phyloP scores from a whole-genome alignment of 2,888 invertebrate genomes.

The Lasioglossum calceatum region DNA sequence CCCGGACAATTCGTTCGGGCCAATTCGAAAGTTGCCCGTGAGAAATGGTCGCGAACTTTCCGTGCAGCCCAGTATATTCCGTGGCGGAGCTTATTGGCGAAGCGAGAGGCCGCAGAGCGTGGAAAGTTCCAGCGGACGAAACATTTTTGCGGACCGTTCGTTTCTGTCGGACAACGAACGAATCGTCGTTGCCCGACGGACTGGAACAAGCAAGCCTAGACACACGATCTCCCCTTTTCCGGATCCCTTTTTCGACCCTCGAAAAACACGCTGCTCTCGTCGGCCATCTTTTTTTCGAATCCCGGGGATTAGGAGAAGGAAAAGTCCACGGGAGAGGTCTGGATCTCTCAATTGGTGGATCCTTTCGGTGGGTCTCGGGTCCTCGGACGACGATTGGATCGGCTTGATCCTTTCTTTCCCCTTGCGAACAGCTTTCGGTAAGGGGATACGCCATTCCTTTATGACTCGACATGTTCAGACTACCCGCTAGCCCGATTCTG shows the following conservation, averaged over 20 bases:
- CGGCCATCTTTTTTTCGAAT: background rate
- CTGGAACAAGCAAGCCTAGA: background rate
- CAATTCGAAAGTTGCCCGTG: background rate
- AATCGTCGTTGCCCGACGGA: background rate
- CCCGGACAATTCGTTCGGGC: background rate
- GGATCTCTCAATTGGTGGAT: conserved; percentile 18
- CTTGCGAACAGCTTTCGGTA: background rate
- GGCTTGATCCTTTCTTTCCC: background rate
- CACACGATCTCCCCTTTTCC: background rate
- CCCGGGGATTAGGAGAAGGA: background rate
- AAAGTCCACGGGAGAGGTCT: background rate
- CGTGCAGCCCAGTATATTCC: conserved; percentile 3
- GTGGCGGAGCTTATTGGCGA: conserved; percentile 8
- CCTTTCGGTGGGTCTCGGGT: background rate
- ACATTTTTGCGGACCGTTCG: conserved; percentile 14
- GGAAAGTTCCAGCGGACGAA: conserved; percentile 18
- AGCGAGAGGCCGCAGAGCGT: conserved; percentile 12
- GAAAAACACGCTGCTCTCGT: background rate
- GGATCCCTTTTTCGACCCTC: background rate
- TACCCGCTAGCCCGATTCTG: background rate
- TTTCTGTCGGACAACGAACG: background rate
- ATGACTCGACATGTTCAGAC: background rate
- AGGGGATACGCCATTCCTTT: background rate
- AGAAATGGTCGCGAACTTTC: conserved; percentile 10
- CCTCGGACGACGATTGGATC: background rate